phyloP scores from a whole-genome alignment of 1,140 invertebrate species.

The Drosophila pruinosa region DNA sequence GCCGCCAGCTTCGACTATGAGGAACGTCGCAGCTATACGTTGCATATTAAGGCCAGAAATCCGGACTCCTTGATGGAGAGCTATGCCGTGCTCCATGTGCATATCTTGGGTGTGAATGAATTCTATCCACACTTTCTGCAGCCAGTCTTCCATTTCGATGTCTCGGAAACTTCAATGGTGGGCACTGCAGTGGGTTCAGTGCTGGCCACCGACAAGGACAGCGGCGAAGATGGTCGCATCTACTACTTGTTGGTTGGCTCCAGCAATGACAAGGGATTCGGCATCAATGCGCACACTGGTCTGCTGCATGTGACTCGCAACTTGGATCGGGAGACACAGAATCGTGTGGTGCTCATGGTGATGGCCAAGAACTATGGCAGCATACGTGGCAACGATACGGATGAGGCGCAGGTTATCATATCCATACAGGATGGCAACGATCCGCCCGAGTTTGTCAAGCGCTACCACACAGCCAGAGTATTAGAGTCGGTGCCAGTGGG shows the following conservation, averaged over 20 bases:
- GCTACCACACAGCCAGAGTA: constrained; percentile 89
- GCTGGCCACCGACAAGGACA: constrained; percentile 95
- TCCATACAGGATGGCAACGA: constrained; percentile 97
- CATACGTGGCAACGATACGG: constrained; percentile 96
- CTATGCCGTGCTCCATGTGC: constrained; percentile 88
- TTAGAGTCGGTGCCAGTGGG: constrained; percentile 90
- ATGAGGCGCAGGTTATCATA: constrained; percentile 96
- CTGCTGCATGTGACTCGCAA: constrained; percentile 91
- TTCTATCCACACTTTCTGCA: constrained; percentile 96
- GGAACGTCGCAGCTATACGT: constrained; percentile 89
- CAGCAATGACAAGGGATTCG: constrained; percentile 95
- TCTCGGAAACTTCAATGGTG: constrained; percentile 95
- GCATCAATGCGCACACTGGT: constrained; percentile 92
- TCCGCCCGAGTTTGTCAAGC: constrained; percentile 94
- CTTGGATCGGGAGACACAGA: constrained; percentile 95
- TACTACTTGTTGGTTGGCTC: constrained; percentile 96
- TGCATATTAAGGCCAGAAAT: constrained; percentile 94
- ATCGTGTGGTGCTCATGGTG: constrained; percentile 93
- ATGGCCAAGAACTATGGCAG: constrained; percentile 97
- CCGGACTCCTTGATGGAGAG: constrained; percentile 92
- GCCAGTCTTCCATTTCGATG: constrained; percentile 95
- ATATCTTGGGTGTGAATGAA: constrained; percentile 95
- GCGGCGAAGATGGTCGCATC: constrained; percentile 95
- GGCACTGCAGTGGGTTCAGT: constrained; percentile 94
- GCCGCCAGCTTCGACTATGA: constrained; percentile 94